Base-by-base conservation (phyloP, 2,797 vertebrate species). In the Sebastes taczanowskii region DNA sequence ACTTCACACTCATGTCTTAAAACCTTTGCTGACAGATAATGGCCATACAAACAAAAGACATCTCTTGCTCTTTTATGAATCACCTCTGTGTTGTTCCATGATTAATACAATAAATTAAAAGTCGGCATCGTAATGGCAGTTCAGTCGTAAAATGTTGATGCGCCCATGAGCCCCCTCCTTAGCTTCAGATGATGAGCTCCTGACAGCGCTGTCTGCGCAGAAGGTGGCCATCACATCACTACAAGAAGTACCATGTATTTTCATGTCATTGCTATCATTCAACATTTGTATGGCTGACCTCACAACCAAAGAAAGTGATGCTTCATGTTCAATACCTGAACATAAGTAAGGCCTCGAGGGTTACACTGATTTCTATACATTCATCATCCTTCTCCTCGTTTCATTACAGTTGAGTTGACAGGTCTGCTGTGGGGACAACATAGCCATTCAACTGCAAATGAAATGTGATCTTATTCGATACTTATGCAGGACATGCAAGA, bases 291-390 rank as follows among this genome's bases (percentile, higher is more conserved):
- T 3, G 16, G 35, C 32, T 55, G 32, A 65, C 6, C 49, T 77
- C 64, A 42, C 42, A 32, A 16, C 20, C 34, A 27, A 32, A 74
- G 34, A 85, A 62, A 53, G 53, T 13, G 53, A 77, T 53, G 60
- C 61, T 69, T 81, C 18, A 65, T 65, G 22, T 67, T 72, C 32
- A 76, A 64, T 42, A 72, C 58, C 13, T 42, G 38, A 42, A 42
- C 14, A 13, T 42, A 42, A 42, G 38, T 16, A 42, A 10, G 14
- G 56, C 73, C 79, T 34, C 4, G 49, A 62, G 69, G 13, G 67
- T 77, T 81, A 82, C 80, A 74, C 61, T 69, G 72, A 85, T 85
- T 88, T 86, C 76, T 80, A 76, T 86, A 55, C 74, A 87, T 89
- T 91, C 69, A 85, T 86, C 80, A 86, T 46, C 64, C 64, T 11